Percentiles rank a stretch among this genome's conserved stretches.
Evolutionary conservation across 2,888 invertebrate species (phyloP).

Genomic region (Parnassius smintheus): DNA sequence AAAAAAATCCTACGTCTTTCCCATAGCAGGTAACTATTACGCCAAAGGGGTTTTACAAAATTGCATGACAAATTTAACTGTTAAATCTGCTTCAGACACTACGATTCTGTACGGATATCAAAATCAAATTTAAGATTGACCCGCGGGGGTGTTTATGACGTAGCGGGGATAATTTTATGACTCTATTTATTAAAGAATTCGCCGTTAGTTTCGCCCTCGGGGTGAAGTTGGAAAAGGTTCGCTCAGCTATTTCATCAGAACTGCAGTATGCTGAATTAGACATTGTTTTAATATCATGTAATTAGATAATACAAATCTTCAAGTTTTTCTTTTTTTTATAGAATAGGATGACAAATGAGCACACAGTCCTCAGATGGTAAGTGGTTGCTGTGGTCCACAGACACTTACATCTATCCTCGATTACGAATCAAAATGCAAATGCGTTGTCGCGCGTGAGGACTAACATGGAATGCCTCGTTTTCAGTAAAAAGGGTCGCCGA

Average conservation of each 20-base stretch:
- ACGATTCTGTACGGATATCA: slow-evolving; percentile 41
- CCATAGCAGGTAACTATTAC: slow-evolving; percentile 11
- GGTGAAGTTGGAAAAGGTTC: not conserved
- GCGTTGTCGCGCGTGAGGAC: no score
- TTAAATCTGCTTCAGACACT: slow-evolving; percentile 24
- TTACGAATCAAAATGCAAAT: no score
- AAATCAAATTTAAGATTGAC: slow-evolving; percentile 41
- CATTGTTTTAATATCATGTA: no score
- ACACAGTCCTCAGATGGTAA: no score
- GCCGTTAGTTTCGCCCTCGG: slow-evolving; percentile 20
- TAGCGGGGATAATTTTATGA: slow-evolving; percentile 47
- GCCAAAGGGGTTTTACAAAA: slow-evolving; percentile 25
- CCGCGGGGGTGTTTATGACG: slow-evolving; percentile 37
- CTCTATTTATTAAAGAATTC: slow-evolving; percentile 40
- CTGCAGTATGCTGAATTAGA: no score
- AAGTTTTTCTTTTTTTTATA: no score
- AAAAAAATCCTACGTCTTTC: not conserved
- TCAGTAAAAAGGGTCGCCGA: no score
- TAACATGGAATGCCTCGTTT: no score
- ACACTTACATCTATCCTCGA: no score
- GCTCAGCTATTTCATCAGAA: not conserved
- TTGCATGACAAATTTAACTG: slow-evolving; percentile 38
- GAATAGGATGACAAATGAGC: no score
- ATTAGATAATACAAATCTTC: no score
- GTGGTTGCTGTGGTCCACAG: no score